These are phyloP conservation scores for Asarcornis scutulata DNA, from an alignment of 2,113 vertebrate genomes.

Conservation along the genomic window DNA sequence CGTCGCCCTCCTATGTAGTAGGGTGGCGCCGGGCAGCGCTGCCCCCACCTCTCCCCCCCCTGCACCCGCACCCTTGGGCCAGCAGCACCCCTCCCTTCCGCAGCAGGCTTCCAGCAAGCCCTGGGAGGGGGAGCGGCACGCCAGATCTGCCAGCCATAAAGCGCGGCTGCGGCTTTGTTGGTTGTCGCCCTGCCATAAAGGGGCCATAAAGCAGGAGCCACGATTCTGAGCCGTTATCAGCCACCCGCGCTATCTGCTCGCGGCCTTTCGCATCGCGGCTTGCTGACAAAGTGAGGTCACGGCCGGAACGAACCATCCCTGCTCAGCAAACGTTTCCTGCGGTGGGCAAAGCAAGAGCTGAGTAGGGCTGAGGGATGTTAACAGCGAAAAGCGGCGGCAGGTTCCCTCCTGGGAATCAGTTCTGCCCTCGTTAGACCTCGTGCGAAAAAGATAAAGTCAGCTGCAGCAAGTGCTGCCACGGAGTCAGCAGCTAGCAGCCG, in stretches of 20 bases:
- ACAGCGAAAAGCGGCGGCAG: background rate
- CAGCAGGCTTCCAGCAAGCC: background rate
- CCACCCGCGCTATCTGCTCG: background rate
- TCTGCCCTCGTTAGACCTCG: accelerated
- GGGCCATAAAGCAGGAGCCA: background rate
- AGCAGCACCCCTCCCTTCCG: background rate
- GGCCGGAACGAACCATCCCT: background rate
- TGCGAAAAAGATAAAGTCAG: accelerated
- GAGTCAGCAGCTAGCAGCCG: background rate
- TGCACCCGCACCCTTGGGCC: background rate
- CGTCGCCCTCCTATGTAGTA: background rate
- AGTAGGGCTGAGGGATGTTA: background rate
- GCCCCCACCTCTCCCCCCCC: too few relatives aligned
- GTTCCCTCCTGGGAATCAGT: background rate
- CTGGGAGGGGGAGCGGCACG: background rate
- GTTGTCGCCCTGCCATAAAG: accelerated
- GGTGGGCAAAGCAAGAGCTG: accelerated
- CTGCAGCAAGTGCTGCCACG: background rate
- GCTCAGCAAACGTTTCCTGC: background rate
- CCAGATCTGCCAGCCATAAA: background rate
- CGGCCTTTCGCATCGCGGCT: background rate
- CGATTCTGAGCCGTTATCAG: background rate
- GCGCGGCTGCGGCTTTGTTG: background rate
- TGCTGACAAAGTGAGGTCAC: background rate
- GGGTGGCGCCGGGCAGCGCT: background rate